These are phyloP conservation scores for Gouania willdenowi DNA, from an alignment of 2,797 vertebrate species.

Conservation along the genomic window DNA sequence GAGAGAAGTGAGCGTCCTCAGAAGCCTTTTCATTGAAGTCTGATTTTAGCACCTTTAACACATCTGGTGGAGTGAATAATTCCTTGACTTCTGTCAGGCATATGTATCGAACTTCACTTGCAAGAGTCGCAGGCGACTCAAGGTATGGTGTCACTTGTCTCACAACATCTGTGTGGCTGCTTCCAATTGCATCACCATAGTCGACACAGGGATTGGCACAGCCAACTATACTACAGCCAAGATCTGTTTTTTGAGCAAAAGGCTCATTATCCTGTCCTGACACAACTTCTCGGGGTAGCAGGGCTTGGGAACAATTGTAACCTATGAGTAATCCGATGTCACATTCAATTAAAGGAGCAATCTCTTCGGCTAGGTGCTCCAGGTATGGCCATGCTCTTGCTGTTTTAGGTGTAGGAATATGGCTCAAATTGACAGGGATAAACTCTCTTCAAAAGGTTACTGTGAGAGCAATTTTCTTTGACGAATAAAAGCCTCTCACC, in stretches of 20 bases:
- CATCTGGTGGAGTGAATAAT: background rate
- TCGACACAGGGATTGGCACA: background rate
- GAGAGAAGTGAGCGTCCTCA: background rate
- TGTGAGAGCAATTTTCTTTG: slow-evolving; percentile 22
- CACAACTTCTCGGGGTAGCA: slow-evolving; percentile 18
- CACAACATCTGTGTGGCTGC: background rate
- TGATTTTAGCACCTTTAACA: background rate
- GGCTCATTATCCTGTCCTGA: slow-evolving; percentile 8
- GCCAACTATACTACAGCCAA: background rate
- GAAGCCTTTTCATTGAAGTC: background rate
- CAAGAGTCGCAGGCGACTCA: background rate
- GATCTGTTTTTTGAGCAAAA: background rate
- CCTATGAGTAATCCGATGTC: no score
- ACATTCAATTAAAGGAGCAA: slow-evolving; percentile 1
- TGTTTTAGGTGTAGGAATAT: slow-evolving; percentile 22
- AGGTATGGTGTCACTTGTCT: background rate
- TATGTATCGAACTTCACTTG: background rate
- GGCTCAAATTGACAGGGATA: slow-evolving; percentile 22
- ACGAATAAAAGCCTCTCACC: no score
- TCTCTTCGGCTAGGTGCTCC: slow-evolving; percentile 25
- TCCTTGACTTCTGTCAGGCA: background rate
- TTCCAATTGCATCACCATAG: background rate
- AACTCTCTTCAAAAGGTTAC: slow-evolving; percentile 25
- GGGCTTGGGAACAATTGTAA: background rate
- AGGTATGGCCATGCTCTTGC: slow-evolving; percentile 32